phyloP scores from a whole-genome alignment of 2,888 invertebrate genomes.

The Phyllotreta striolata region DNA sequence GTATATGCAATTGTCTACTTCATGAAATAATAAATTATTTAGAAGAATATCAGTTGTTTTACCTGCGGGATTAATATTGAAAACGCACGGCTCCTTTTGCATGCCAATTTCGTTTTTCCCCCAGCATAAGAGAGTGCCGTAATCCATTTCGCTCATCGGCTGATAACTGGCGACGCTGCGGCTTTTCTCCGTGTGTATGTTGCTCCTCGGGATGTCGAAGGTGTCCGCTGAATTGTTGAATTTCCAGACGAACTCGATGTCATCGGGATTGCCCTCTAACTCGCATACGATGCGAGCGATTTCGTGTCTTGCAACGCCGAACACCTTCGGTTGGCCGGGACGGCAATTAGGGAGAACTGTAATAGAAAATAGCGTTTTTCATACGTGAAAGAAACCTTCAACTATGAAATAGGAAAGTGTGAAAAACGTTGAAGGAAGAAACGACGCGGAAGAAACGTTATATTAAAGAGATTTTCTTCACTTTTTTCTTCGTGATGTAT shows the following conservation, averaged over 20 bases:
- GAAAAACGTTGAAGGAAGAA: too few relatives aligned
- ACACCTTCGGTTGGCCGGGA: conserved; percentile 72
- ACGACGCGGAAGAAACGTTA: too few relatives aligned
- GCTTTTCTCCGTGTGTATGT: conserved; percentile 68
- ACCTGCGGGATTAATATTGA: conserved; percentile 78
- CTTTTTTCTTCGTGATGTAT: too few relatives aligned
- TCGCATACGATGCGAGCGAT: conserved; percentile 74
- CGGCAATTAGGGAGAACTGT: conserved; percentile 77
- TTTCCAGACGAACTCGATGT: conserved; percentile 75
- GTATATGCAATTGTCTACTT: background rate
- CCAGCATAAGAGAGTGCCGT: conserved; percentile 78
- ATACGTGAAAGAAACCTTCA: too few relatives aligned
- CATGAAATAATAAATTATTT: background rate
- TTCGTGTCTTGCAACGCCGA: conserved; percentile 78
- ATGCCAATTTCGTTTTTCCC: conserved; percentile 76
- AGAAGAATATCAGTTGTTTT: conserved; percentile 39
- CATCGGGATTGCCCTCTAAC: conserved; percentile 76
- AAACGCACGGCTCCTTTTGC: conserved; percentile 77
- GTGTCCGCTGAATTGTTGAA: conserved; percentile 79
- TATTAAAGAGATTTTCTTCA: too few relatives aligned
- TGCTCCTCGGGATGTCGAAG: conserved; percentile 71
- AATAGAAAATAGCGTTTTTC: conserved; percentile 30
- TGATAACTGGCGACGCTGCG: conserved; percentile 74
- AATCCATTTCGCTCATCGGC: conserved; percentile 77
- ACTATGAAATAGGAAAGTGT: too few relatives aligned